Conservation (phyloP, 1,140 invertebrate species). For the Trypoxylus dichotomus region DNA sequence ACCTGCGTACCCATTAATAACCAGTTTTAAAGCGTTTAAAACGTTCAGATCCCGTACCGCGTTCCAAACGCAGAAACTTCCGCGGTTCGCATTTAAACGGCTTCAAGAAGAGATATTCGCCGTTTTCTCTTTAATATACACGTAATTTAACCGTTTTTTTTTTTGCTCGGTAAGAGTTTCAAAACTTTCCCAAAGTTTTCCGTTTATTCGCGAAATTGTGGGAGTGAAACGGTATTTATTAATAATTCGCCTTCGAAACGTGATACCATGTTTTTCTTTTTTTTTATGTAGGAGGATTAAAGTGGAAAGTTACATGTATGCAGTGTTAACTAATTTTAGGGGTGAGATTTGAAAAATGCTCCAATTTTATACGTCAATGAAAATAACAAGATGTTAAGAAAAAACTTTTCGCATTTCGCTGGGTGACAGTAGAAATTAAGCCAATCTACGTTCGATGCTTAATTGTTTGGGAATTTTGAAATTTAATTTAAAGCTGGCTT, state of each 20-base stretch:
- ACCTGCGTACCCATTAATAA: constrained; percentile 12
- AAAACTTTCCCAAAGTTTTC: not conserved
- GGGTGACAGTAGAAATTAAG: too few relatives aligned
- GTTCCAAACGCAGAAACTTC: not conserved
- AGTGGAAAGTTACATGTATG: not conserved
- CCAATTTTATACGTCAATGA: too few relatives aligned
- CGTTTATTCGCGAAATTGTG: constrained; percentile 1
- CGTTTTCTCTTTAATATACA: constrained; percentile 1
- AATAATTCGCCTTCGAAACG: not conserved
- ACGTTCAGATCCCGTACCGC: not conserved
- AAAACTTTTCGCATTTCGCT: too few relatives aligned
- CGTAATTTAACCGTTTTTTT: constrained; percentile 1
- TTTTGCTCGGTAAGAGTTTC: not conserved
- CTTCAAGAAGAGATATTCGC: not conserved
- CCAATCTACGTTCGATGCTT: too few relatives aligned
- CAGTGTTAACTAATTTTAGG: too few relatives aligned
- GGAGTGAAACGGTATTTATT: not conserved
- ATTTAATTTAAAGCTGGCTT: too few relatives aligned
- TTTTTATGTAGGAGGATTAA: not conserved
- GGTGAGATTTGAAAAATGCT: too few relatives aligned
- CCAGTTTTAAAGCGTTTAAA: constrained; percentile 16
- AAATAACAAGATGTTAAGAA: too few relatives aligned
- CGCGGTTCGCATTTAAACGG: constrained; percentile 4
- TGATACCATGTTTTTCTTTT: too few relatives aligned
- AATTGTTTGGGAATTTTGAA: too few relatives aligned